Evolutionary conservation across 2,888 invertebrate species (phyloP), one percentile per base, ranked within the genome.

Genomic region (Nomada goodeniana): DNA sequence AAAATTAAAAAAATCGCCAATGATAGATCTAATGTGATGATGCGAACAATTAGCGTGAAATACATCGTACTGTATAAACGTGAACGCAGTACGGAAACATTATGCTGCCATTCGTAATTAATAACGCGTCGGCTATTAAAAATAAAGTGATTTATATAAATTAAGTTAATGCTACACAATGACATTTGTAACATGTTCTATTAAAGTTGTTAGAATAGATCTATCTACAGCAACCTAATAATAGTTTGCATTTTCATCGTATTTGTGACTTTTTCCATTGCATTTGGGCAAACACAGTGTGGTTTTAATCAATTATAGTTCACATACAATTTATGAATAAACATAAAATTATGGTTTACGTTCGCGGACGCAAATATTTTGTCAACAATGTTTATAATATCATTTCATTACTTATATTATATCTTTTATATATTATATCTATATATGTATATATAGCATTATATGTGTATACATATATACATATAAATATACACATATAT

Each of bases 301-400:
- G 90, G 85, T 80, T 87, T 52, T 76, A 76, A 85, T 88, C 76
- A 83, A 84, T 83, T 83, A 85, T 88, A 88, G 86, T 87, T 90
- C 83, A 87, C 84, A 90, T 88, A 89, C 86, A 86, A 88, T 90
- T 90, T 88, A 88, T 86, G 85, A 77, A 86, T 88, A 89, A 92
- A 91, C 90, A 87, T 89, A 89, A 91, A 90, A 87, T 75, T 67
- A 83, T 83, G 83, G 83, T 82, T 83, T 78, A 85, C 86, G 76
- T 86, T 88, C 83, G 85, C 92, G 92, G 91, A 92, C 90, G 91
- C 88, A 91, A 92, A 90, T 90, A 87, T 90, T 89, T 89, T 88
- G 82, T 92, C 90, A 92, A 92, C 92, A 92, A 91, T 92, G 88
- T 92, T 90, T 91, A 91, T 92, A 93, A 92, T 93, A 93, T 93